Base-by-base conservation (phyloP, 1,140 invertebrate genomes). In the Marisa cornuarietis region DNA sequence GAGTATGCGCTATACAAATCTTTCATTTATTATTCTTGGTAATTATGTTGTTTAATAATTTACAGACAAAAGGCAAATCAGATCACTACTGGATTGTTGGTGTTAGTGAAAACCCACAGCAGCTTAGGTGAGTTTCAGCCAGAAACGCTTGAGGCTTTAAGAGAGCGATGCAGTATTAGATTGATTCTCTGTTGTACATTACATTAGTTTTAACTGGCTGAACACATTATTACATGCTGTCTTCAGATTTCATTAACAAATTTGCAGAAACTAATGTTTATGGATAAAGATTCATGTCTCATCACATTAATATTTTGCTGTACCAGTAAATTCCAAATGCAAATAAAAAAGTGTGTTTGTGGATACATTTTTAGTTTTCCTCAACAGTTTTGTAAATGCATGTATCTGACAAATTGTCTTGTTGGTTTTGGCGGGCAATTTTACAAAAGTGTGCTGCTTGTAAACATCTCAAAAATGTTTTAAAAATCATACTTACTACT, bases 11-110 rank as follows among this genome's bases (percentile, higher is more conserved):
- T n/a, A n/a, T n/a, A n/a, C n/a, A n/a, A n/a, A n/a, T n/a, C n/a
- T n/a, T n/a, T 22, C 20, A 81, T 13, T 6, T 3, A 24, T 74
- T 61, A 1, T 66, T 68, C 14, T 26, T 63, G 11, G 16, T 71
- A 24, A 2, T 71, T 77, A 26, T 74, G 42, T 78, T 71, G 85
- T 20, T 83, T 71, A 86, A 79, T 87, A 81, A 75, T 58, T 87
- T 88, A 26, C 81, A 95, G 93, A 91, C 91, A 49, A 94, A 94
- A 89, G 94, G 93, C 82, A 94, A 94, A 85, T 93, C 93, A 82
- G 96, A 97, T 92, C 93, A 95, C 89, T 95, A 95, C 87, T 97
- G 96, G 90, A 91, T 97, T 61, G 93, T 96, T 65, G 93, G 95
- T 1, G 88, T 96, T 0, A 94, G 93, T 79, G 97, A 98, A 91